These are phyloP conservation scores for Elysia crispata DNA, from an alignment of 2,888 invertebrate species.

Conservation along the genomic window DNA sequence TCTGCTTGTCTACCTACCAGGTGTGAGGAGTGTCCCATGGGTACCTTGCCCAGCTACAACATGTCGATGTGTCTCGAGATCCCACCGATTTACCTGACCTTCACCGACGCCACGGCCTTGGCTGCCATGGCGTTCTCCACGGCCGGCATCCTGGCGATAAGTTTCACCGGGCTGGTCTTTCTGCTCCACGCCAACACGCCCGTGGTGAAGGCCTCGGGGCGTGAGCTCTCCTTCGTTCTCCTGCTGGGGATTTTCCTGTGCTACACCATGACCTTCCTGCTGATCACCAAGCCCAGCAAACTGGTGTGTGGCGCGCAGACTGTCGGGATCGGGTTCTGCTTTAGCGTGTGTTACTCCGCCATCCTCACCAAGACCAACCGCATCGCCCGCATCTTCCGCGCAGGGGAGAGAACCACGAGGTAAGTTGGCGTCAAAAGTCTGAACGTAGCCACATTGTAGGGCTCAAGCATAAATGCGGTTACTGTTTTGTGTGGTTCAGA, in stretches of 20 bases:
- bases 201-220: constrained; percentile 78
- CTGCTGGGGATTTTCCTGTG: constrained; percentile 75
- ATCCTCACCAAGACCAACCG: constrained; percentile 78
- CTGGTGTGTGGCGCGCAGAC: constrained; percentile 77
- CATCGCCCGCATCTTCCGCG: constrained; percentile 76
- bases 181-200: constrained; percentile 75
- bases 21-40: constrained; percentile 88
- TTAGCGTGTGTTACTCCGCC: constrained; percentile 78
- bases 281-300: constrained; percentile 75
- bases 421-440: too few species aligned
- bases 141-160: constrained; percentile 75
- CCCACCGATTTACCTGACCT: constrained; percentile 81
- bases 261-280: constrained; percentile 76
- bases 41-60: constrained; percentile 88
- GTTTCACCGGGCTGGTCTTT: constrained; percentile 76
- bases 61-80: constrained; percentile 80
- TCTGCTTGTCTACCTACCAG: constrained; percentile 76
- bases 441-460: too few species aligned
- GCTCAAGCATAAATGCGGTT: too few species aligned
- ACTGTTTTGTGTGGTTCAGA: too few species aligned
- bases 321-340: constrained; percentile 77
- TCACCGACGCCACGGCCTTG: constrained; percentile 90
- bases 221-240: constrained; percentile 78
- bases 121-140: constrained; percentile 87
- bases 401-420: constrained; percentile 77